Evolutionary conservation across 2,888 invertebrate species (phyloP), one percentile per base, ranked within the genome.

Genomic region (Pristionchus mayeri): DNA sequence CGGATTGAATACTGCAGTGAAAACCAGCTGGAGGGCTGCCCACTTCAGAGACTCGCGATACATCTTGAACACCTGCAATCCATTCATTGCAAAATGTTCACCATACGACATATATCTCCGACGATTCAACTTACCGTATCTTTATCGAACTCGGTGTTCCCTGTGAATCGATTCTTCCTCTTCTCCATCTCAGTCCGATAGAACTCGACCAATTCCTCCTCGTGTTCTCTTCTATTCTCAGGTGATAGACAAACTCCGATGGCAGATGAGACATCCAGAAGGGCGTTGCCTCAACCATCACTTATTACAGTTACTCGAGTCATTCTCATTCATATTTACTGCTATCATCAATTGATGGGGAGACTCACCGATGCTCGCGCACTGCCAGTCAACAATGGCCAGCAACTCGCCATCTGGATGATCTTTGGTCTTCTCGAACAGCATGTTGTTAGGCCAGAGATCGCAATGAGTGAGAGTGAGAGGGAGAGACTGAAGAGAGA

Each of bases 371-470:
- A 63, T 48, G 13, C 48, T 52, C 24, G 34, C 63, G n/a, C 81
- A 82, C 48, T 82, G 81, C 63, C 60, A 82, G 21, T 82, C 81
- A 4, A 82, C 48, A 13, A 82, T 24, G 7, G 81, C 81, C 44
- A 82, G 6, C 1, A 82, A 63, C 18, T n/a, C 30, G 24, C 81
- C 81, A 3, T 82, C 63, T 2, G 81, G 63, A 27, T 63, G 81
- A 18, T 40, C 34, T 16, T 34, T 27, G n/a, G 81, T 82, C 81
- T 63, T 60, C 63, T 82, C 81, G 81, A 82, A 82, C 11, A 82
- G 44, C 52, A 82, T 44, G 48, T 82, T 82, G 63, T 82, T 82
- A 2, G 81, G 81, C 81, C 81, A 82, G 27, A 63, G 52, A 63
- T 82, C 81, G n/a, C 63, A 48, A 48, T 82, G 81, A 18, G 50